phyloP scores from a whole-genome alignment of 2,113 vertebrate genomes.

The Istiophorus platypterus region DNA sequence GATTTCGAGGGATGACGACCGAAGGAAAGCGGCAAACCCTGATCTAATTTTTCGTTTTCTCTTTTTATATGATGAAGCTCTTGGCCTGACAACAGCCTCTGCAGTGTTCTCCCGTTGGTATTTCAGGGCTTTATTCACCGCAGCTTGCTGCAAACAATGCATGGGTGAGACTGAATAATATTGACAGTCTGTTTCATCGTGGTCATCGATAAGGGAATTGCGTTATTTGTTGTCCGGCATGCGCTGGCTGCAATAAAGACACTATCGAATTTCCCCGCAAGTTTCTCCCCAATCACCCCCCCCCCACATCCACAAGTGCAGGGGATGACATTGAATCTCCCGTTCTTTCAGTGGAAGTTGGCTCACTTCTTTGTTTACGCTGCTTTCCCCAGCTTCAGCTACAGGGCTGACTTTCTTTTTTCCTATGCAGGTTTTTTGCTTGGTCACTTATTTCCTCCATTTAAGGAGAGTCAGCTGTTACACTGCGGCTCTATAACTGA shows the following conservation, averaged over 20 bases:
- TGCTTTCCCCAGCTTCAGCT: conserved; percentile 12
- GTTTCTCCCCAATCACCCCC: too few relatives aligned
- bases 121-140: conserved; percentile 12
- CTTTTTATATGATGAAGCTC: conserved; percentile 40
- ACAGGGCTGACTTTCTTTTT: conserved; percentile 10
- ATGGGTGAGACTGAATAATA: conserved; percentile 33
- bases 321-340: conserved; percentile 32
- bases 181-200: conserved; percentile 49
- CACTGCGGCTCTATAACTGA: conserved; percentile 7
- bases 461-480: conserved; percentile 33
- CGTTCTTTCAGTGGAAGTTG: not conserved
- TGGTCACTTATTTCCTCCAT: not conserved
- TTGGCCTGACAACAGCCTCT: not conserved
- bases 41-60: conserved; percentile 41
- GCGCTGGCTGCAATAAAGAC: conserved; percentile 35
- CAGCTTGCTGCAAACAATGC: conserved; percentile 15
- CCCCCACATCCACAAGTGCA: conserved; percentile 34
- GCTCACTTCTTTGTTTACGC: conserved; percentile 35
- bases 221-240: conserved; percentile 23
- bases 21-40: conserved; percentile 34
- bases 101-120: not conserved
- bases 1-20: not conserved
- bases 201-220: conserved; percentile 48
- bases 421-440: not conserved
- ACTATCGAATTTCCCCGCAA: conserved; percentile 40